Base-by-base conservation (phyloP, 2,888 invertebrate genomes). In the Spilarctia lutea region DNA sequence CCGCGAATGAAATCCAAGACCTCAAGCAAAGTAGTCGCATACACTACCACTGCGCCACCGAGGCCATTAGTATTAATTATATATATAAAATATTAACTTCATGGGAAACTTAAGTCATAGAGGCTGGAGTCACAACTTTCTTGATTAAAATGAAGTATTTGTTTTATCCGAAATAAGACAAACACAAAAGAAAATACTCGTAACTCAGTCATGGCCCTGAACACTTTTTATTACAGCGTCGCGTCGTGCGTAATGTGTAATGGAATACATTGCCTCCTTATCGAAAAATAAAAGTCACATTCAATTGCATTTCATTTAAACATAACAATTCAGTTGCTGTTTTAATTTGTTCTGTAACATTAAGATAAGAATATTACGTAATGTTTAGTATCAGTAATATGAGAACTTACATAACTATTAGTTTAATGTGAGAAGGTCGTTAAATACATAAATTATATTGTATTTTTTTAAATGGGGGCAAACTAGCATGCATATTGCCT, bases 261-360 rank as follows among this genome's bases (percentile, higher is more conserved):
- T 48, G 24, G 2, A 24, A 24, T 48, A 48, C 6, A 48, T 10
- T 6, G 13, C 7, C 48, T 20, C 16, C 71, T 72, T 73, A 74
- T 76, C 72, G 42, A 65, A 20, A 30, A 65, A 74, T 71, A 45
- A 75, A 79, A 72, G 11, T 71, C 52, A 73, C 65, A 72, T 66
- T 66, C 65, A 66, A 72, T 72, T 72, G 56, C 56, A 66, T 42
- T 72, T 56, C 66, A 72, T 39, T 72, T 66, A 30, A 66, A 56
- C 52, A 67, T 42, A 66, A 56, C 24, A 72, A 39, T 63, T 42
- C 8, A 24, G 13, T 27, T 56, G 56, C 66, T 39, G 65, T 66
- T 56, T 66, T 72, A 52, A 20, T 39, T 35, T 2, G 72, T 72
- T 72, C 27, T 52, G 66, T 16, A 30, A 39, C 52, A 66, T 72